Conservation (phyloP, 2,888 invertebrate species). For the Flexamia atlantica region DNA sequence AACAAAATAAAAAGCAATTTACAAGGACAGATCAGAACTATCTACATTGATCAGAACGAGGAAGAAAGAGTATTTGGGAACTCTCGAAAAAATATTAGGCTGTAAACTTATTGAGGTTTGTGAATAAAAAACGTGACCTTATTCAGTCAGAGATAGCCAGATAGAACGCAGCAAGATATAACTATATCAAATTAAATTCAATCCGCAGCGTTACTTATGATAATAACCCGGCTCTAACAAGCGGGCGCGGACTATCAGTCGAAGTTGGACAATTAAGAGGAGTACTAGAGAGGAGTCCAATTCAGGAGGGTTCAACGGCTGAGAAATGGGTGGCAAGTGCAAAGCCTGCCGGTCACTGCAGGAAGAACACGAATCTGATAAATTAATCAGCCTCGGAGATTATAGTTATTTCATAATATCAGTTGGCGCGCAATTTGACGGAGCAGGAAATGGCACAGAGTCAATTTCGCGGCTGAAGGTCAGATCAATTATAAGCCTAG, state of each 20-base stretch:
- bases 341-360: background rate
- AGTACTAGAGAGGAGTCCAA: conserved; percentile 17
- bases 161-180: background rate
- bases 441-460: conserved; percentile 47
- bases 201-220: conserved; percentile 11
- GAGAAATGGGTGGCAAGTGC: conserved; percentile 35
- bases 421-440: conserved; percentile 49
- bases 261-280: conserved; percentile 8
- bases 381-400: conserved; percentile 30
- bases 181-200: conserved; percentile 9
- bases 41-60: too few relatives aligned
- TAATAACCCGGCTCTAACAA: conserved; percentile 3
- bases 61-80: too few relatives aligned
- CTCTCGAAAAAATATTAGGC: too few relatives aligned
- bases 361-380: conserved; percentile 38
- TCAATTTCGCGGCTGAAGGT: conserved; percentile 44
- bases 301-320: conserved; percentile 29
- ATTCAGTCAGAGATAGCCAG: too few relatives aligned
- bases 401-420: conserved; percentile 47
- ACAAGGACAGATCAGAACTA: too few relatives aligned
- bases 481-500: conserved; percentile 39
- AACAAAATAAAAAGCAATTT: too few relatives aligned
- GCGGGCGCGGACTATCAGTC: background rate
- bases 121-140: too few relatives aligned
- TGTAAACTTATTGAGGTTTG: too few relatives aligned